phyloP scores from a whole-genome alignment of 2,888 invertebrate genomes.

The Tiphia femorata region DNA sequence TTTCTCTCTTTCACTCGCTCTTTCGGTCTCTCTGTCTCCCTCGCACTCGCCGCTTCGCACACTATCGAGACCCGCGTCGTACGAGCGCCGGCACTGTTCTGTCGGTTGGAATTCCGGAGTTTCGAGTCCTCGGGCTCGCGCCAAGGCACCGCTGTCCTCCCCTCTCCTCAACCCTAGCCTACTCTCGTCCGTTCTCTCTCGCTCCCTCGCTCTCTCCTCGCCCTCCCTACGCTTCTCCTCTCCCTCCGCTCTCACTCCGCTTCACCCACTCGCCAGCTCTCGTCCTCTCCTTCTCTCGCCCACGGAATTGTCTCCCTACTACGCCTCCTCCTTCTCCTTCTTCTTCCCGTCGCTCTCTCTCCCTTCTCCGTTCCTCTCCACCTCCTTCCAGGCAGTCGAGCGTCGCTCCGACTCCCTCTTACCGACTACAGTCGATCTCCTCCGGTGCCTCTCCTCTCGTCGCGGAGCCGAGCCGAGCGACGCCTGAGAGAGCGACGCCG shows the following conservation, averaged over 20 bases:
- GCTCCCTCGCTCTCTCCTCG: constrained; percentile 17
- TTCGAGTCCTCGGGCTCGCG: constrained; percentile 59
- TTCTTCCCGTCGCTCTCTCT: neutral
- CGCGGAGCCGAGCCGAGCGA: too few species aligned
- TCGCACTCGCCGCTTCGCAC: constrained; percentile 15
- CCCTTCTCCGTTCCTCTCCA: constrained; percentile 6
- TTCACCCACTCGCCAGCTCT: neutral
- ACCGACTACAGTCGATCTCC: constrained; percentile 12
- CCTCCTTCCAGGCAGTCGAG: constrained; percentile 2
- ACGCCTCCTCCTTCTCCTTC: neutral
- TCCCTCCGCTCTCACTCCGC: neutral
- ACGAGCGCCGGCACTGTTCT: constrained; percentile 61
- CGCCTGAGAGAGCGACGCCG: neutral
- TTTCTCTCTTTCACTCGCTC: too few species aligned
- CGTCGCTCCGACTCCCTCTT: constrained; percentile 14
- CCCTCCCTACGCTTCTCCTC: neutral
- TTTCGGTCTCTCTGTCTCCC: constrained; percentile 17
- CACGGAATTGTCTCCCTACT: neutral
- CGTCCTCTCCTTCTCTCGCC: neutral
- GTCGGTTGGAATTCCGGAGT: constrained; percentile 63
- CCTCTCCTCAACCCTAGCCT: constrained; percentile 18
- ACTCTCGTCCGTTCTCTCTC: constrained; percentile 25
- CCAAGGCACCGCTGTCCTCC: constrained; percentile 52
- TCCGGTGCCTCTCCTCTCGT: neutral
- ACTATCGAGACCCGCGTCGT: constrained; percentile 52